Evolutionary conservation across 23 tunicate species (phyloP).

Genomic region (Halocynthia roretzi): DNA sequence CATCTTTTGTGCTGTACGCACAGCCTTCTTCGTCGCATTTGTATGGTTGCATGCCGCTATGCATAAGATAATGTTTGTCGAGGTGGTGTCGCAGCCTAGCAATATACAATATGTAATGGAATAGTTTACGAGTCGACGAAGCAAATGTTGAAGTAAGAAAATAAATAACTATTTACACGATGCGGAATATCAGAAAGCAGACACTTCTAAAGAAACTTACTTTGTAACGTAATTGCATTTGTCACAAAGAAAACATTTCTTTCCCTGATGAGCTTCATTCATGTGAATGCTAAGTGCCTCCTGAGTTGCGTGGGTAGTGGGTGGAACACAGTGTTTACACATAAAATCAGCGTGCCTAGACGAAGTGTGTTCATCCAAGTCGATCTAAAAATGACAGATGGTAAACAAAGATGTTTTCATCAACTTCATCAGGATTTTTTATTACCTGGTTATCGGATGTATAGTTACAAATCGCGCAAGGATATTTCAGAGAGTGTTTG

Average conservation of each 20-base stretch:
- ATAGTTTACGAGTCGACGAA: background rate
- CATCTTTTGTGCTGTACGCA: conserved; percentile 22
- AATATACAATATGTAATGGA: background rate
- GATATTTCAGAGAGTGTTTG: background rate
- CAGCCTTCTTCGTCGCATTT: conserved; percentile 15
- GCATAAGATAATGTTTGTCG: conserved; percentile 13
- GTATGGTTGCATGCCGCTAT: conserved; percentile 26
- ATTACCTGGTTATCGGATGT: conserved; percentile 14
- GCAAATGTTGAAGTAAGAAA: background rate
- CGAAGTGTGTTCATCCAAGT: conserved; percentile 14
- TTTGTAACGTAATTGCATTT: conserved; percentile 32
- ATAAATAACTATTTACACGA: background rate
- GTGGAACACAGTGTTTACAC: conserved; percentile 10
- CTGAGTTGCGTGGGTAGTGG: background rate
- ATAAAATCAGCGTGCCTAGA: conserved; percentile 13
- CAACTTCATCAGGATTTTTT: background rate
- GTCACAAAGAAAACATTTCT: conserved; percentile 23
- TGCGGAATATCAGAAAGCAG: background rate
- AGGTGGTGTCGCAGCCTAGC: conserved; percentile 31
- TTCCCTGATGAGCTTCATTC: background rate
- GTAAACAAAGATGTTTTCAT: no score
- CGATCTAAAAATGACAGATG: conserved; percentile 17
- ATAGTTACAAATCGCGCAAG: background rate
- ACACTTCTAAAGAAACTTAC: conserved; percentile 3
- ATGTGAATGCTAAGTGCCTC: conserved; percentile 1